phyloP scores from a whole-genome alignment of 1,140 invertebrate genomes.

The Macrocentrus cingulum region DNA sequence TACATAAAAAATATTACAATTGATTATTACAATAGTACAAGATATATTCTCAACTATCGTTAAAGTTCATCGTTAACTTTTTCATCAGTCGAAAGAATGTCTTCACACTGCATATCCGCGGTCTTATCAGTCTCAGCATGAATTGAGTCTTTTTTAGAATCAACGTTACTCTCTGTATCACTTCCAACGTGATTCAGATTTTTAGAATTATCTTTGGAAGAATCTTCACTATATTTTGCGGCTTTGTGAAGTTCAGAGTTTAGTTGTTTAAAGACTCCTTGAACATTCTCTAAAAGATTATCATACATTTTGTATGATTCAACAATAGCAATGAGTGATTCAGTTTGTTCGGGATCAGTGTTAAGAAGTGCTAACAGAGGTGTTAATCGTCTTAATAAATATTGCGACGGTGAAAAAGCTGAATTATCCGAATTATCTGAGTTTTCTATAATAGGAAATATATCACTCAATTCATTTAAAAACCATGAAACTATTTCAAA shows the following conservation, averaged over 20 bases:
- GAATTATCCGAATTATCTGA: background rate
- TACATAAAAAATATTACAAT: too few relatives aligned
- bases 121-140: too few relatives aligned
- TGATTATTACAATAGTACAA: too few relatives aligned
- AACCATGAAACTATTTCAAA: slow-evolving; percentile 19
- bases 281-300: slow-evolving; percentile 16
- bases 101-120: too few relatives aligned
- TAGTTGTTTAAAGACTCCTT: slow-evolving; percentile 7
- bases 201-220: too few relatives aligned
- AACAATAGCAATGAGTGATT: slow-evolving; percentile 2
- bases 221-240: background rate
- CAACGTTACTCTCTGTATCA: too few relatives aligned
- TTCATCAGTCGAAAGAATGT: background rate
- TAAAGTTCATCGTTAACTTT: background rate
- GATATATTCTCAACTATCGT: background rate
- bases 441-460: background rate
- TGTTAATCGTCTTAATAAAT: background rate
- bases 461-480: slow-evolving; percentile 18
- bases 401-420: background rate
- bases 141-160: too few relatives aligned
- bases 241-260: background rate
- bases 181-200: too few relatives aligned
- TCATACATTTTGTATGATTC: slow-evolving; percentile 15
- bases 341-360: background rate
- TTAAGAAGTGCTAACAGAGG: background rate